A percentile compares a stretch with the other conserved stretches of the same genome.
These are phyloP conservation scores for Hypotaenidia philippensis DNA, from an alignment of 2,797 vertebrate species.

Conservation along the genomic window DNA sequence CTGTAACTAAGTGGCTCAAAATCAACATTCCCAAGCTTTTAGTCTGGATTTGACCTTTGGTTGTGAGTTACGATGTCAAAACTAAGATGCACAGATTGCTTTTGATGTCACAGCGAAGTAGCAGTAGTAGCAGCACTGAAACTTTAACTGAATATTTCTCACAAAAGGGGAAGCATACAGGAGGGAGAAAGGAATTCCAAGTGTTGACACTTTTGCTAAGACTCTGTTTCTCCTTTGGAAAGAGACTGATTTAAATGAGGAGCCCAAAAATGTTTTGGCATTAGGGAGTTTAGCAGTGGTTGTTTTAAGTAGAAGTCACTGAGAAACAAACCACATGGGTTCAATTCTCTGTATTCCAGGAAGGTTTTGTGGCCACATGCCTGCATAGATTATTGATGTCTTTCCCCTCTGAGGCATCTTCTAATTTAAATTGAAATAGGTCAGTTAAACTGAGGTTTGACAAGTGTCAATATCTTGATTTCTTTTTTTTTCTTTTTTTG, in stretches of 20 bases:
- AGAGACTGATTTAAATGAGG: not conserved
- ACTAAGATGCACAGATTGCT: accelerated
- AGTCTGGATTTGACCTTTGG: not conserved
- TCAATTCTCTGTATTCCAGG: not conserved
- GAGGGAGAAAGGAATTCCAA: not conserved
- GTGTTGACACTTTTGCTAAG: not conserved
- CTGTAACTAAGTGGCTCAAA: not conserved
- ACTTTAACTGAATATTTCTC: not conserved
- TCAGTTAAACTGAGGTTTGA: not conserved
- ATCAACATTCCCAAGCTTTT: not conserved
- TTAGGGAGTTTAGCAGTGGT: not conserved
- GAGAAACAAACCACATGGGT: not conserved
- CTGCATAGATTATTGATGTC: not conserved
- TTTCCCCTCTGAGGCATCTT: not conserved
- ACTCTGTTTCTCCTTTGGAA: not conserved
- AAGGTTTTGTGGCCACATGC: not conserved
- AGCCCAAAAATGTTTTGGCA: not conserved
- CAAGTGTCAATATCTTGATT: not conserved
- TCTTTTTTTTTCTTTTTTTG: not conserved
- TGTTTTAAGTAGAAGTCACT: not conserved
- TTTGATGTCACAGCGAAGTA: not conserved
- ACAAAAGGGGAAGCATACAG: not conserved
- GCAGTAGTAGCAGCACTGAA: not conserved
- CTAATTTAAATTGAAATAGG: not conserved
- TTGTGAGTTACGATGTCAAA: not conserved